Evolutionary conservation across 2,888 invertebrate species (phyloP).

Genomic region (Acronicta leporina): DNA sequence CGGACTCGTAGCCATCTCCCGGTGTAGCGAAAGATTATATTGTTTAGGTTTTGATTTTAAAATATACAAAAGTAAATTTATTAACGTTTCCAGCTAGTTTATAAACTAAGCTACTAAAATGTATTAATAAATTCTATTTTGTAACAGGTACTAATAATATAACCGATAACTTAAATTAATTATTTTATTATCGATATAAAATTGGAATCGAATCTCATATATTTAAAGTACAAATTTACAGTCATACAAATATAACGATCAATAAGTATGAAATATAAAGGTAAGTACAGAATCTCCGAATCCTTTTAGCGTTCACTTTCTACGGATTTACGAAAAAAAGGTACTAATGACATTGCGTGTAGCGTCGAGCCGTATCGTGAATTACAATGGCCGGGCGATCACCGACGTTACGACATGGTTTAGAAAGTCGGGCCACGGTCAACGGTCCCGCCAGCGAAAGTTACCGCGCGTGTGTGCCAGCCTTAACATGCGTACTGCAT

Average conservation of each 20-base stretch:
- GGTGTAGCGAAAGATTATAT: neutral
- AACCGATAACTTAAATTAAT: too few relatives aligned
- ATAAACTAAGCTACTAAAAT: too few relatives aligned
- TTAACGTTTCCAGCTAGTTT: too few relatives aligned
- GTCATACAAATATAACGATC: too few relatives aligned
- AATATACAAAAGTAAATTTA: neutral
- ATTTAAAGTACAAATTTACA: too few relatives aligned
- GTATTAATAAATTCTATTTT: too few relatives aligned
- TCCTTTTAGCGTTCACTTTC: conserved; percentile 71
- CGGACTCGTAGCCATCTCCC: neutral
- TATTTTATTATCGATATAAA: too few relatives aligned
- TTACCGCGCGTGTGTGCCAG: conserved; percentile 72
- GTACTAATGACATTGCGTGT: conserved; percentile 83
- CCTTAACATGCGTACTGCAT: conserved; percentile 71
- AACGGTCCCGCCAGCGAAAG: conserved; percentile 86
- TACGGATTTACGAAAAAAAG: conserved; percentile 80
- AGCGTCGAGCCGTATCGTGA: conserved; percentile 79
- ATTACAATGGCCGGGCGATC: conserved; percentile 84
- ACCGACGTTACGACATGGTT: conserved; percentile 85
- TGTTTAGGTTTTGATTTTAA: neutral
- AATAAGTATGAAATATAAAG: too few relatives aligned
- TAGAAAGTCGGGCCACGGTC: conserved; percentile 88
- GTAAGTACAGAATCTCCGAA: neutral
- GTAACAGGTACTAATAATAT: too few relatives aligned
- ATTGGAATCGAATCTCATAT: too few relatives aligned